phyloP scores from a whole-genome alignment of 2,888 invertebrate genomes.

The Dioctria rufipes region DNA sequence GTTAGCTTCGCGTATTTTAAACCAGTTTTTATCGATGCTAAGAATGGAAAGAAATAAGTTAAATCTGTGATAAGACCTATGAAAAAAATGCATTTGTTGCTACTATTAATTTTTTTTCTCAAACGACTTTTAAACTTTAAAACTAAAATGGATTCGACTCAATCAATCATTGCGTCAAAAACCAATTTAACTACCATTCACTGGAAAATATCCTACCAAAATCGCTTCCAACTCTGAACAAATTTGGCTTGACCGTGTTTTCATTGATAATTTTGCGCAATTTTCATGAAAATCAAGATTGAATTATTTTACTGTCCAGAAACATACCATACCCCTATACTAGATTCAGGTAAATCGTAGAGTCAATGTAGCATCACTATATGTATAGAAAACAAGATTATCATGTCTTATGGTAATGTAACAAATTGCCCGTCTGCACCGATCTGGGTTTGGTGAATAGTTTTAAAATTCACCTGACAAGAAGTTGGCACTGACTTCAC shows the following conservation, averaged over 20 bases:
- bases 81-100: too few relatives aligned
- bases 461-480: slow-evolving; percentile 40
- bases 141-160: too few relatives aligned
- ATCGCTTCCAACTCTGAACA: neutral
- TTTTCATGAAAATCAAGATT: slow-evolving; percentile 8
- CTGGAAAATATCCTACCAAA: too few relatives aligned
- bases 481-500: slow-evolving; percentile 14
- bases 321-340: neutral
- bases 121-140: too few relatives aligned
- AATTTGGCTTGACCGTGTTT: slow-evolving; percentile 32
- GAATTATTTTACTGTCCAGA: neutral
- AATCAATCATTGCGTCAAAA: too few relatives aligned
- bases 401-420: slow-evolving; percentile 51
- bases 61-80: too few relatives aligned
- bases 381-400: slow-evolving; percentile 23
- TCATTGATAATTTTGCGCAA: slow-evolving; percentile 37
- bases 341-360: neutral
- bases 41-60: too few relatives aligned
- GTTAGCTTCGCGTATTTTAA: too few relatives aligned
- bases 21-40: too few relatives aligned
- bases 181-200: too few relatives aligned
- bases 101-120: too few relatives aligned
- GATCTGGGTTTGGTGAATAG: slow-evolving; percentile 29
- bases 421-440: slow-evolving; percentile 41
- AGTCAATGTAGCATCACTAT: neutral